Base-by-base conservation (phyloP, 2,113 vertebrate genomes). In the Odontesthes bonariensis region DNA sequence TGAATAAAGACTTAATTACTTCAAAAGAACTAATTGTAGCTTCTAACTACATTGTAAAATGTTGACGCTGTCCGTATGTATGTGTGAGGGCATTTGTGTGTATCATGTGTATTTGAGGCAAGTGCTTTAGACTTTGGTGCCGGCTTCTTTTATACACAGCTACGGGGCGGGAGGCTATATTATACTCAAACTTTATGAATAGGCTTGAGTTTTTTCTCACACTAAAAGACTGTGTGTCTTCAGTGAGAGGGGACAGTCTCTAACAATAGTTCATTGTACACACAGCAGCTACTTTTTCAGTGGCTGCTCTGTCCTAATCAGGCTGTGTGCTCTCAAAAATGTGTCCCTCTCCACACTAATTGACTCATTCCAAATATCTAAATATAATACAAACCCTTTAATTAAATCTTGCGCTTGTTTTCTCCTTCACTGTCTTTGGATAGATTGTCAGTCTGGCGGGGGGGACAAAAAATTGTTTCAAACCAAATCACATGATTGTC, bases 241-340 rank as follows among this genome's bases (percentile, higher is more conserved):
- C 83, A 69, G 63, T 85, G 83, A 84, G 84, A 31, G 58, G 74
- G 89, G 86, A 89, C 86, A 35, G 86, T 67, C 62, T 32, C 60
- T 68, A 90, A 95, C 94, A 95, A 93, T 89, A 75, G 90, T 55
- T 84, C 88, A 86, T 95, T 95, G 93, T 95, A 63, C 58, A 55
- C 65, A 69, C 51, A 76, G 86, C 75, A 83, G 83, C 85, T 73
- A 87, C 78, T 84, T 84, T 86, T 83, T 79, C 80, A 83, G 72
- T 35, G 19, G 62, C 70, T 52, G 66, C 71, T 65, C 31, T 17
- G 55, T 61, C 74, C 77, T 85, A 88, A 86, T 88, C 76, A 61
- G 62, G 46, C 82, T 79, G 47, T 78, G 67, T 56, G 32, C 38
- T 51, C 38, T 52, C 40, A 67, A 59, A 62, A 76, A 63, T 49